Base-by-base conservation (phyloP, 2,113 vertebrate genomes). In the Cyanocitta stelleri region DNA sequence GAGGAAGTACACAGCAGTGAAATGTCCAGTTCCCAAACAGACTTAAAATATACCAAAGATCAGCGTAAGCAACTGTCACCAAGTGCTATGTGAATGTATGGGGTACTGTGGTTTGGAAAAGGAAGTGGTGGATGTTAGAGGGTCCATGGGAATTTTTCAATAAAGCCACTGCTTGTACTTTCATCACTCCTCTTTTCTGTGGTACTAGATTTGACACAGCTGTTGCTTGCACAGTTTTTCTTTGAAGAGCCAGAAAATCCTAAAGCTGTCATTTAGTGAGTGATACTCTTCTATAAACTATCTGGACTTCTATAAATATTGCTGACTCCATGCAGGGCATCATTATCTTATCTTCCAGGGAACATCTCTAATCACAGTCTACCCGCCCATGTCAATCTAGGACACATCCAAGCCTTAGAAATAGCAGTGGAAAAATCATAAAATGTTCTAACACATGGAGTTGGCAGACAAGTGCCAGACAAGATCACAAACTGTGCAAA, bases 401-500 rank as follows among this genome's bases (percentile, higher is more conserved):
- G 91, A 96, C 85, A 90, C 55, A 87, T 67, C 54, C 66, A 89
- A 63, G 39, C 49, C 86, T 89, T 84, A 90, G 83, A 95, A 95
- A 96, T 63, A 89, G 89, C 69, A 87, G 43, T 81, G 58, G 71
- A 72, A 85, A 87, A 85, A 87, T 87, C 80, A 85, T 61, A 79
- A 93, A 94, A 89, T 77, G 77, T 92, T 97, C 73, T 73, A 89
- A 92, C 90, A 95, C 93, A 81, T 71, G 79, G 77, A 90, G 87
- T 4, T 91, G 89, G 90, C 85, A 94, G 88, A 62, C 46, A 72
- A 90, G 83, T 44, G 84, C 14, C 66, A 93, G 93, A 91, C 93
- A 94, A 87, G 92, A 93, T 92, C 93, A 91, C 78, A 92, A 96
- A 89, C 85, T 87, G 74, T 85, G 68, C 85, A 95, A 97, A 96